Conservation (phyloP, 2,888 invertebrate genomes). For the Polydrusus cervinus region DNA sequence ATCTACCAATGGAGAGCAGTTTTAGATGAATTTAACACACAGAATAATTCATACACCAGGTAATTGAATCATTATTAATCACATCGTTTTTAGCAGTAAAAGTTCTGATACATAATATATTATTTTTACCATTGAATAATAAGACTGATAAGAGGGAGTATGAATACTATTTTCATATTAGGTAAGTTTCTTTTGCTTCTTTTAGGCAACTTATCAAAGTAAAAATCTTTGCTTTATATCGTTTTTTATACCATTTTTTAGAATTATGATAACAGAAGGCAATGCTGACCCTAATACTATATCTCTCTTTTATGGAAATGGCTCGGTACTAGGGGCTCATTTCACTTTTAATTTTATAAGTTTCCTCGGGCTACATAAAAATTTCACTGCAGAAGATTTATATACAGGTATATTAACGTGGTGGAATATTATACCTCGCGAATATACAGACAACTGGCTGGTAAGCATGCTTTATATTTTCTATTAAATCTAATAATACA, state of each 20-base stretch:
- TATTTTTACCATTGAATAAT: no score
- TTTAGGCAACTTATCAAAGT: no score
- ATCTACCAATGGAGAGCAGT: constrained; percentile 79
- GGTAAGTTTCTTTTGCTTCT: no score
- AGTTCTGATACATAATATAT: no score
- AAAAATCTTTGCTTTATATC: no score
- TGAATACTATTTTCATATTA: no score
- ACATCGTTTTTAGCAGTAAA: no score
- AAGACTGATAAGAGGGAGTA: no score
- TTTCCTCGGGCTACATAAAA: background rate
- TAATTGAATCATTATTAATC: constrained; percentile 66
- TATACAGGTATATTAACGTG: constrained; percentile 78
- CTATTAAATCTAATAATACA: background rate
- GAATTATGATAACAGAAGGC: constrained; percentile 85
- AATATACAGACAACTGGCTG: constrained; percentile 35
- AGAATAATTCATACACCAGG: constrained; percentile 66
- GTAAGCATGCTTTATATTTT: constrained; percentile 14
- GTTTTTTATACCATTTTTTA: constrained; percentile 59
- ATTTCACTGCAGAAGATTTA: constrained; percentile 72
- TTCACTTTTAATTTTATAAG: constrained; percentile 87
- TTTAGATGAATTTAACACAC: constrained; percentile 74
- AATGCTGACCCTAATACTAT: constrained; percentile 78
- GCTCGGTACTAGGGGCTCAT: constrained; percentile 76
- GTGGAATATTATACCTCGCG: constrained; percentile 76
- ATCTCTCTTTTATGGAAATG: constrained; percentile 79